Evolutionary conservation across 2,888 invertebrate genomes (phyloP).

Genomic region (Parochlus steinenii): DNA sequence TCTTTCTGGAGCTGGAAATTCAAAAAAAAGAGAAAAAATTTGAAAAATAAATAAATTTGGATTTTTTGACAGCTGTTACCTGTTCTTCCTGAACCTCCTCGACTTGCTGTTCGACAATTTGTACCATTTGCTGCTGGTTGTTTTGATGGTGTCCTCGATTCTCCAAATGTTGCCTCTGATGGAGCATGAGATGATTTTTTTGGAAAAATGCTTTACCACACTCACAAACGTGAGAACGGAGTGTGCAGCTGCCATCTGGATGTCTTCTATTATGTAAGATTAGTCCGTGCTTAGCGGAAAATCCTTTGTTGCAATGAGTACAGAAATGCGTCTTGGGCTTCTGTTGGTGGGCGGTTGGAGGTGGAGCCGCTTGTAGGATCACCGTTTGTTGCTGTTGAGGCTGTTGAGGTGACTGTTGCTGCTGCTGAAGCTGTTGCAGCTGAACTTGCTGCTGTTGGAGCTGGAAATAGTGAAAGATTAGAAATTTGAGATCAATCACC

Average conservation of each 20-base stretch:
- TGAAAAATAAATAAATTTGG: too few species aligned
- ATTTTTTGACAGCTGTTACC: too few species aligned
- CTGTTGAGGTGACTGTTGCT: constrained; percentile 7
- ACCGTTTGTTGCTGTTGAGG: constrained; percentile 8
- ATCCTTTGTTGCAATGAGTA: constrained; percentile 63
- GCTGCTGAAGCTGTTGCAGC: constrained; percentile 2
- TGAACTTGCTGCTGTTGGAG: constrained; percentile 22
- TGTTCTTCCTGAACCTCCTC: too few species aligned
- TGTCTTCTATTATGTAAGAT: constrained; percentile 64
- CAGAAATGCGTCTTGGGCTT: constrained; percentile 64
- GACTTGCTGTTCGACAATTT: too few species aligned
- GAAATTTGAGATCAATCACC: too few species aligned
- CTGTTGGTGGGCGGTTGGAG: constrained; percentile 13
- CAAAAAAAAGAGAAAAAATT: too few species aligned
- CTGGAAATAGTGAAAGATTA: constrained; percentile 8
- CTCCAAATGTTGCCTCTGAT: constrained; percentile 58
- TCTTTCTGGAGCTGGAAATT: too few species aligned
- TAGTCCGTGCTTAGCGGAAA: constrained; percentile 67
- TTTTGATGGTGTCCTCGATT: too few species aligned
- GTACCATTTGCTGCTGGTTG: too few species aligned
- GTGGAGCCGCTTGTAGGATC: constrained; percentile 13
- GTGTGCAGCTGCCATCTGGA: constrained; percentile 62
- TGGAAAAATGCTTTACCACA: constrained; percentile 77
- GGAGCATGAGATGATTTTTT: constrained; percentile 66
- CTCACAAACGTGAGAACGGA: constrained; percentile 63